Base-by-base conservation (phyloP, 2,888 invertebrate species). In the Herminia tarsipennalis region DNA sequence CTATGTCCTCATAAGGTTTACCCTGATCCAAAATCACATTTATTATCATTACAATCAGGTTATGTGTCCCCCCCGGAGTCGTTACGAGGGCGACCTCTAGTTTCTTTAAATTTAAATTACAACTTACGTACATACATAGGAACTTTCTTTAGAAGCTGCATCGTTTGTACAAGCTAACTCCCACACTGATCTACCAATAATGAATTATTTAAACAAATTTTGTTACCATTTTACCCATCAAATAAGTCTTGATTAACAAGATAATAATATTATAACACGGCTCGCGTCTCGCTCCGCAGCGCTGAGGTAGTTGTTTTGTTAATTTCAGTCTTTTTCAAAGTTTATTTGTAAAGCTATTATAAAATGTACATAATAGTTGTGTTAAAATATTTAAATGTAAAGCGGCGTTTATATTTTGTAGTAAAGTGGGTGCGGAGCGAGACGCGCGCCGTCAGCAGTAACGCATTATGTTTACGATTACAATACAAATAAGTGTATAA, bases 81-180 rank as follows among this genome's bases (percentile, higher is more conserved):
- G 86, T 57, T 63, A 65, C 77, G 39, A 54, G 50, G 56, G 67
- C 83, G 81, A 76, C 89, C 88, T 87, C 88, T 89, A 86, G 81
- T 87, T 81, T 76, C 54, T 67, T 82, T 83, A 73, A 75, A 78
- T 83, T 86, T 87, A 87, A 86, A 85, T 89, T 91, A 90, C 88
- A 81, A 77, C 90, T 90, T 91, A 91, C 88, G 88, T 90, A 90
- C 89, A 89, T 90, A 90, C 89, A 91, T 91, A 91, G 91, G 91
- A 91, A 91, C 91, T 91, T 90, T 91, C 78, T 87, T 91, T 88
- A 90, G 90, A 91, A 91, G 91, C 91, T 91, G 91, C 91, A 90
- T 87, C 87, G 88, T 90, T 90, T 91, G 83, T 90, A 91, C 89
- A 91, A 91, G 90, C 90, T 90, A 90, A 86, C 85, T 86, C 85